Conservation (phyloP, 2,888 invertebrate genomes). For the Archaeoteleia sp. region DNA sequence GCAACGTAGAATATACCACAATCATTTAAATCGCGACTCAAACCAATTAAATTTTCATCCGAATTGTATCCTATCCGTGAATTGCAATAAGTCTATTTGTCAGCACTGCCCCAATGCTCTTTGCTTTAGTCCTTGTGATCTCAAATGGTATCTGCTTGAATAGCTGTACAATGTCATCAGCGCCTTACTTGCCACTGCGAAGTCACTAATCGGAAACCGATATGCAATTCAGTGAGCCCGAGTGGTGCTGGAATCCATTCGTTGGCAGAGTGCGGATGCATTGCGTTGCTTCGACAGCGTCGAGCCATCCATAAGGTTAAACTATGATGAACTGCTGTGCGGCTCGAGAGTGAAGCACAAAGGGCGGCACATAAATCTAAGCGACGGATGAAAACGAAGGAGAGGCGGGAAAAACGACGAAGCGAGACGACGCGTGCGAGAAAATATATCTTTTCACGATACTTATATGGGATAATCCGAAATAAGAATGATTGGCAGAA, state of each 20-base stretch:
- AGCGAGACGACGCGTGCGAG: slow-evolving; percentile 25
- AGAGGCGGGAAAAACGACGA: slow-evolving; percentile 26
- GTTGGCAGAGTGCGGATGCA: slow-evolving; percentile 40
- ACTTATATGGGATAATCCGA: too few species aligned
- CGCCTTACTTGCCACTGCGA: slow-evolving; percentile 50
- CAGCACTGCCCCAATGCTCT: too few species aligned
- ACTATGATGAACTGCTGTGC: slow-evolving; percentile 50
- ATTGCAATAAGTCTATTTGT: too few species aligned
- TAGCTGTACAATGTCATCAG: slow-evolving; percentile 28
- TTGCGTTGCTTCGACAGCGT: slow-evolving; percentile 45
- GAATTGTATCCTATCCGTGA: too few species aligned
- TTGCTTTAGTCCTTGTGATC: too few species aligned
- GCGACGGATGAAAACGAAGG: slow-evolving; percentile 42
- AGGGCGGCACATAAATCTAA: slow-evolving; percentile 44
- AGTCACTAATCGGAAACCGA: slow-evolving; percentile 54
- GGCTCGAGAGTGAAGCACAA: slow-evolving; percentile 42
- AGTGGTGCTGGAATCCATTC: slow-evolving; percentile 36
- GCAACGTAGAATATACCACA: too few species aligned
- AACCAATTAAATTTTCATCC: too few species aligned
- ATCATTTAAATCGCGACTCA: too few species aligned
- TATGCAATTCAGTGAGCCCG: slow-evolving; percentile 49
- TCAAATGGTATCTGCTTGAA: too few species aligned
- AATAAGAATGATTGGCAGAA: too few species aligned
- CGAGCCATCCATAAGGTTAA: slow-evolving; percentile 46
- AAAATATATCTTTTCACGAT: slow-evolving; percentile 20